phyloP scores from a whole-genome alignment of 2,888 invertebrate species.

The Dyspetes luteomarginatus region DNA sequence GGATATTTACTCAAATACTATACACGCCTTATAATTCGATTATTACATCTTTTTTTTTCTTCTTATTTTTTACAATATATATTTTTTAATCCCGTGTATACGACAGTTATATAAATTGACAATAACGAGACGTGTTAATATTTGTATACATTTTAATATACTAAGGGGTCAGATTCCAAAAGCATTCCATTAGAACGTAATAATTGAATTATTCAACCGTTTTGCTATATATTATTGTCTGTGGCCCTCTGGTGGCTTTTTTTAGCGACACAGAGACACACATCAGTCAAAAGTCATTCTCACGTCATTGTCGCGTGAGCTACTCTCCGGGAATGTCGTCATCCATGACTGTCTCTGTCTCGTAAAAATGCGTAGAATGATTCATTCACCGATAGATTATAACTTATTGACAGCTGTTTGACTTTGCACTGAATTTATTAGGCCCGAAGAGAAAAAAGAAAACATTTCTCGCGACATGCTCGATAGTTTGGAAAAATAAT shows the following conservation, averaged over 20 bases:
- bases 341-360: background rate
- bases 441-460: background rate
- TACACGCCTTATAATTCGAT: conserved; percentile 62
- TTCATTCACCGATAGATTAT: background rate
- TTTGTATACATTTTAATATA: conserved; percentile 24
- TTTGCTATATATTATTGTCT: background rate
- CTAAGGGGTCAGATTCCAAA: conserved; percentile 41
- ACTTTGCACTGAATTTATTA: background rate
- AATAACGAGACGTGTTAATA: background rate
- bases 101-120: conserved; percentile 69
- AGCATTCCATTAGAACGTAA: conserved; percentile 59
- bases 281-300: too few relatives aligned
- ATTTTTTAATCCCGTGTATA: background rate
- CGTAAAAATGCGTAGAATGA: background rate
- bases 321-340: conserved; percentile 31
- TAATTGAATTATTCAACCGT: conserved; percentile 48
- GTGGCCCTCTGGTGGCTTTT: background rate
- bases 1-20: conserved; percentile 68
- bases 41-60: conserved; percentile 39
- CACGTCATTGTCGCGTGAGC: conserved; percentile 50
- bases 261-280: background rate
- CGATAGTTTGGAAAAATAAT: background rate
- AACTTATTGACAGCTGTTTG: background rate
- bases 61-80: background rate
- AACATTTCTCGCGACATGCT: background rate